These are phyloP conservation scores for Stegodyphus dumicola DNA, from an alignment of 1,140 invertebrate genomes.

Conservation along the genomic window DNA sequence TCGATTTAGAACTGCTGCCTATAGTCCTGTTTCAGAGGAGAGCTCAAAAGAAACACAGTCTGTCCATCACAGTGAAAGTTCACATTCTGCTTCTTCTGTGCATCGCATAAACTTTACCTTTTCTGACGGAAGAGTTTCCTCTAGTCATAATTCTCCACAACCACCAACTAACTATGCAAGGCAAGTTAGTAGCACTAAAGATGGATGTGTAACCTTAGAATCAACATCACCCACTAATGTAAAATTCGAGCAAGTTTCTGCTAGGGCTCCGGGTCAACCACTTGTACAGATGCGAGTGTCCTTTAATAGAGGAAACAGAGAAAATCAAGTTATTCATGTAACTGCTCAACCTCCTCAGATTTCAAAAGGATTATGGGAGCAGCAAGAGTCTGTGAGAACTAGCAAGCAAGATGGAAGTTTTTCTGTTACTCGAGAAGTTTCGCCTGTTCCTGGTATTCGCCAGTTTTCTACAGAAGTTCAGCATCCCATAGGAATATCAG, in stretches of 20 bases:
- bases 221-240: slow-evolving; percentile 9
- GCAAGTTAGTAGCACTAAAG: slow-evolving; percentile 21
- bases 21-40: slow-evolving; percentile 53
- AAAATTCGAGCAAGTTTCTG: slow-evolving; percentile 33
- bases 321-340: slow-evolving; percentile 22
- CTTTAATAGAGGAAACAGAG: slow-evolving; percentile 42
- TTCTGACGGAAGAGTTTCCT: slow-evolving; percentile 39
- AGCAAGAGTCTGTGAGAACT: slow-evolving; percentile 22
- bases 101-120: slow-evolving; percentile 49
- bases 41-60: slow-evolving; percentile 7
- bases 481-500: slow-evolving; percentile 25
- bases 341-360: neutral
- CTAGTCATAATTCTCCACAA: slow-evolving; percentile 2
- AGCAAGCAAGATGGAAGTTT: neutral
- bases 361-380: slow-evolving; percentile 52
- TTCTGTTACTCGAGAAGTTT: neutral
- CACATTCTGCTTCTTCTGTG: slow-evolving; percentile 17
- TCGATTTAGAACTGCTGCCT: slow-evolving; percentile 20
- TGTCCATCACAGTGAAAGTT: slow-evolving; percentile 11
- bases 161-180: neutral
- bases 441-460: slow-evolving; percentile 43
- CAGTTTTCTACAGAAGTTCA: slow-evolving; percentile 56
- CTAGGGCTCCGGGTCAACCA: slow-evolving; percentile 21
- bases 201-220: slow-evolving; percentile 6
- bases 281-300: slow-evolving; percentile 60